Evolutionary conservation across 2,888 invertebrate species (phyloP).

Genomic region (Aphidius colemani): DNA sequence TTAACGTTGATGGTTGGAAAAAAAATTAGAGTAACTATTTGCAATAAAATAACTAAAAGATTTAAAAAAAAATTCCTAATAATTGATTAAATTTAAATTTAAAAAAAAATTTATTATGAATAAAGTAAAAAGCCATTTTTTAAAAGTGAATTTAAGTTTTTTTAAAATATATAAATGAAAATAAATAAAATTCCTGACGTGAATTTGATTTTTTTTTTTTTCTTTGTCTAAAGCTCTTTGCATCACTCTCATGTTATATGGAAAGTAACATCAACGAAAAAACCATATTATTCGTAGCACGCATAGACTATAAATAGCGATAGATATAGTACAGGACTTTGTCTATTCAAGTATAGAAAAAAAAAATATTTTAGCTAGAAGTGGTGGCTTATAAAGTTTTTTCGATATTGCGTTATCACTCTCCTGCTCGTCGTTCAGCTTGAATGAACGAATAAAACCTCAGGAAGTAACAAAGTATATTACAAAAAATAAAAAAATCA

Average conservation of each 20-base stretch:
- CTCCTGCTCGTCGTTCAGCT: slow-evolving; percentile 25
- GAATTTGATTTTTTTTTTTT: slow-evolving; percentile 1
- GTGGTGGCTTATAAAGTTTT: slow-evolving; percentile 46
- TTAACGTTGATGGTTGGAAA: no score
- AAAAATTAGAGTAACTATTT: no score
- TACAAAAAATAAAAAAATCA: background rate
- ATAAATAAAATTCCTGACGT: slow-evolving; percentile 31
- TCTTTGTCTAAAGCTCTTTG: background rate
- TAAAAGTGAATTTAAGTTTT: background rate
- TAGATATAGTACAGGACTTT: slow-evolving; percentile 34
- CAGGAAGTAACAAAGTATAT: slow-evolving; percentile 1
- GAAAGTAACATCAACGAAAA: slow-evolving; percentile 1
- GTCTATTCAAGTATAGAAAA: slow-evolving; percentile 40
- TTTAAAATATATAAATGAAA: background rate
- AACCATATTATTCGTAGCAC: slow-evolving; percentile 46
- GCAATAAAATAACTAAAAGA: no score
- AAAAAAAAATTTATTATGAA: background rate
- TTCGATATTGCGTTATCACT: slow-evolving; percentile 52
- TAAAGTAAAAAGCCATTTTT: background rate
- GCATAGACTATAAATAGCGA: slow-evolving; percentile 52
- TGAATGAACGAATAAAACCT: slow-evolving; percentile 12
- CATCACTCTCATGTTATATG: background rate
- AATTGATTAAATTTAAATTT: no score
- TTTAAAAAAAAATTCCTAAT: no score
- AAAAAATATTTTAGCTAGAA: slow-evolving; percentile 22